Base-by-base conservation (phyloP, 2,797 vertebrate species). In the Alfaro cultratus region DNA sequence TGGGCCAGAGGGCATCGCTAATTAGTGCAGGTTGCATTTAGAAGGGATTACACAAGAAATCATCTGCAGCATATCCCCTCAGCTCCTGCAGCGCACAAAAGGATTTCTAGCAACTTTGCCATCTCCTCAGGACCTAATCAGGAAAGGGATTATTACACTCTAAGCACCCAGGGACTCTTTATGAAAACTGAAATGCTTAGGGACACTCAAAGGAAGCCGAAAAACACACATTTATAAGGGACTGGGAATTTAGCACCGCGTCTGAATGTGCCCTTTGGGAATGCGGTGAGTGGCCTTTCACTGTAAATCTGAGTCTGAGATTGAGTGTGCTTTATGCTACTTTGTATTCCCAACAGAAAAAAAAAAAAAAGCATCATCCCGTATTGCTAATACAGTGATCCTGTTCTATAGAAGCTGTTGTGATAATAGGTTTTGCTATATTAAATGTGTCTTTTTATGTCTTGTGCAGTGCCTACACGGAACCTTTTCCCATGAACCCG, bases 401-500 rank as follows among this genome's bases (percentile, higher is more conserved):
- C 18, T 73, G 1, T 18, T 18, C 47, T 12, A 51, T 46, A 62
- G 39, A 29, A 29, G 41, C 10, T 70, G 36, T 29, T 21, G 9
- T n/a, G 2, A 29, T 41, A 51, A n/a, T 29, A 51, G 67, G 12
- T 34, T 74, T 64, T 76, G 26, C 43, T 79, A 68, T 57, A 55
- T 80, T 86, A 8, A 83, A 49, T 5, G 39, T 75, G 10, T 77
- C 5, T 77, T 76, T 74, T 64, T 73, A 74, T 12, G 64, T 21
- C 2, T 77, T 43, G 15, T 16, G 23, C 94, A 99, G 98, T 86
- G 96, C 97, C 91, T 99, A 99, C 93, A 99, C 98, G 0, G 98
- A 99, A 92, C 97, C 98, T 49, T 98, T 98, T 92, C 97, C 97
- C 49, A 94, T 98, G 77, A 97, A 95, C 82, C 88, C 96, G 0